Base-by-base conservation (phyloP, 2,113 vertebrate genomes). In the Chloropsis cyanopogon region DNA sequence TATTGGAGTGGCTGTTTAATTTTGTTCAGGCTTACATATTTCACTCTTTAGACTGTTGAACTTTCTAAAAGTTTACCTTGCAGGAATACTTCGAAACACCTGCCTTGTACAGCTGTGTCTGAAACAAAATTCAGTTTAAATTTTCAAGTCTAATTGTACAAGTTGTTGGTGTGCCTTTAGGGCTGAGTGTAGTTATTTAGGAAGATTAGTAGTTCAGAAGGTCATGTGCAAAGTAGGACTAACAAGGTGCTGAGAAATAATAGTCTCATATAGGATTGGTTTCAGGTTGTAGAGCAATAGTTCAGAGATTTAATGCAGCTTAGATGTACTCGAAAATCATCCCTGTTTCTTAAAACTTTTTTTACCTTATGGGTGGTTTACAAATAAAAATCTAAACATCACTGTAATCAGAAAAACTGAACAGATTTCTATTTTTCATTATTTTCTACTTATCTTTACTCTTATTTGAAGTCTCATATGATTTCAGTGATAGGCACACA, bases 241-340 rank as follows among this genome's bases (percentile, higher is more conserved):
- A 97, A 97, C 83, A 78, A 95, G 88, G 93, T 91, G 70, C 57
- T 92, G 69, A 95, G 96, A 96, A 97, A 94, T 95, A 96, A 96
- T 93, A 93, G 94, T 86, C 76, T 97, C 68, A 72, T 91, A 88
- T 94, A 72, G 86, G 92, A 96, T 78, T 56, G 4, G 46, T 94
- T 96, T 82, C 64, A 82, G 91, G n/a, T 71, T 92, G 60, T 75
- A 76, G 76, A 82, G 57, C n/a, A 31, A 39, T 7, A 86, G 82
- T 69, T 60, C 37, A 49, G 79, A 93, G 73, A 73, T 93, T 96
- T 89, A 97, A 96, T 90, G n/a, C 64, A 70, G 64, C 94, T 95
- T 95, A 95, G 79, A 56, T 59, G 72, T 70, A 79, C 77, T 94
- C 94, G 93, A 90, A 95, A 97, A 96, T 59, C 70, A 76, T 73